Evolutionary conservation across 2,888 invertebrate species (phyloP), one percentile per base, ranked within the genome.

Genomic region (Merodon equestris): DNA sequence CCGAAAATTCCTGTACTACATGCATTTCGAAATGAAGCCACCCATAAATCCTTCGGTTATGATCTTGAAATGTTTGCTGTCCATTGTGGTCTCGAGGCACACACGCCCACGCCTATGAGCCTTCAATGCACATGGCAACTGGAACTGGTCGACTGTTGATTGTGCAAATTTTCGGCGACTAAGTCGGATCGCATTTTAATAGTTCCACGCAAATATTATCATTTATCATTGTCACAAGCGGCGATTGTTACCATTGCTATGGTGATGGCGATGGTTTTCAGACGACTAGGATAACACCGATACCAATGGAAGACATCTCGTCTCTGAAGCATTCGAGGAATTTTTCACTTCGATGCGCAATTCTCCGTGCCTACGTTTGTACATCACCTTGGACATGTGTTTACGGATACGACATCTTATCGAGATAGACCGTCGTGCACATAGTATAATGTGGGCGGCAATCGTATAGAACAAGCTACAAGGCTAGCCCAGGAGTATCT

Each of bases 51-150:
- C 77, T 67, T 77, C 42, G 53, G 51, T 77, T 73, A 77, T 73
- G 77, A 73, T 77, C 77, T 77, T 77, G 77, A 73, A 77, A 73
- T 77, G 73, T 77, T 77, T 77, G 73, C 73, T 57, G 67, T 73
- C 67, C 44, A 51, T 34, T 68, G 61, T 17, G 67, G 61, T 4
- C 7, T 51, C 51, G 19, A 18, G 36, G 13, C 42, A 19, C 38
- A 42, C 10, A 19, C n/a, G 14, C 10, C 17, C n/a, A 14, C 42
- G 14, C 38, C 36, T 7, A n/a, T n/a, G 36, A 58, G 36, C 14
- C 40, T 51, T 34, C 45, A 14, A 3, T 17, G 9, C n/a, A n/a
- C 38, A 2, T 19, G n/a, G 15, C 34, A 34, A 1, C 7, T 45
- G 57, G 18, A 47, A 15, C 48, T 44, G 47, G 27, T 27, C 27